Conservation (phyloP, 2,797 vertebrate species). For the Enteromius unitaeniatus region DNA sequence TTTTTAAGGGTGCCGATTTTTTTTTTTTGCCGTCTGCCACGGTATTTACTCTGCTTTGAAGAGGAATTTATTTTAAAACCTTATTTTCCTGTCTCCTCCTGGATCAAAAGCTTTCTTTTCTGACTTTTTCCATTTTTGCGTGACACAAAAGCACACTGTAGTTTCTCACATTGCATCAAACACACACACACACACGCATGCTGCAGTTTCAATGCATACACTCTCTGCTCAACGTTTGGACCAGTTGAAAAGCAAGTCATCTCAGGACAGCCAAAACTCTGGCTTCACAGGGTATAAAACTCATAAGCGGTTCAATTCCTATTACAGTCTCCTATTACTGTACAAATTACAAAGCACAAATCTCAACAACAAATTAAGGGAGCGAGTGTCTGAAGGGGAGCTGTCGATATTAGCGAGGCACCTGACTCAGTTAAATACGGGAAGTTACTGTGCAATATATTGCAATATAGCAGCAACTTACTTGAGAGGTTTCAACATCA, state of each 20-base stretch:
- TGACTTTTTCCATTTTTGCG: slow-evolving; percentile 15
- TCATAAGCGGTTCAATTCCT: neutral
- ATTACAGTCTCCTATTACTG: neutral
- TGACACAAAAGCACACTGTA: slow-evolving; percentile 11
- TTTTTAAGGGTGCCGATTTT: slow-evolving; percentile 17
- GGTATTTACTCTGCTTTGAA: slow-evolving; percentile 8
- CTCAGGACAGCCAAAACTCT: slow-evolving; percentile 7
- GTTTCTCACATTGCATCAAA: neutral
- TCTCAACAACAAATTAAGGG: slow-evolving; percentile 12
- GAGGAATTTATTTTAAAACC: slow-evolving; percentile 2
- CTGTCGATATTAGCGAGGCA: slow-evolving; percentile 34
- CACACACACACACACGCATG: neutral
- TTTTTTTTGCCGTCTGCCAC: slow-evolving; percentile 5
- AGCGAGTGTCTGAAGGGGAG: neutral
- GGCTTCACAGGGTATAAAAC: neutral
- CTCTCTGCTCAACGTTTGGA: neutral
- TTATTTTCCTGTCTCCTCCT: slow-evolving; percentile 27
- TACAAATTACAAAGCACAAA: neutral
- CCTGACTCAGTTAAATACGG: slow-evolving; percentile 59
- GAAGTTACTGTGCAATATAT: slow-evolving; percentile 55
- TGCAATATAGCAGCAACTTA: slow-evolving; percentile 39
- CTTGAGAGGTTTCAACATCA: slow-evolving; percentile 49
- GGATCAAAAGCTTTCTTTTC: slow-evolving; percentile 15
- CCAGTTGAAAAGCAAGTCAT: slow-evolving; percentile 12
- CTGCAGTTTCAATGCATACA: neutral